Evolutionary conservation across 2,888 invertebrate species (phyloP), one percentile per base, ranked within the genome.

Genomic region (Steinernema carpocapsae): DNA sequence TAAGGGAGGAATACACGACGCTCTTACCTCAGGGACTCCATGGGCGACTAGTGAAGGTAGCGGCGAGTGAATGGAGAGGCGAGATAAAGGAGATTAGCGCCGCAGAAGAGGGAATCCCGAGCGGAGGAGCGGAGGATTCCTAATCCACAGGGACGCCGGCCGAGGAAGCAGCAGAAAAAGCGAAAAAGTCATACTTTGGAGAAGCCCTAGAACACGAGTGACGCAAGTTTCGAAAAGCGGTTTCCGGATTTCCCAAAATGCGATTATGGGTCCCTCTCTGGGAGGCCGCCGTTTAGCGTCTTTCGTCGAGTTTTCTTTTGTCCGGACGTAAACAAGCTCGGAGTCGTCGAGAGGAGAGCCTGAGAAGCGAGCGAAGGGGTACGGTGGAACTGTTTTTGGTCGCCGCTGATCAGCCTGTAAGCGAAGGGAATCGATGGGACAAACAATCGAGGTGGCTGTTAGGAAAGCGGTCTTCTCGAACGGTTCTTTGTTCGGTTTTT

Each of bases 21-120:
- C 56, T 7, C 56, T 56, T 56, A 56, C 56, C 56, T 56, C 10
- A 56, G 56, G 24, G 56, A 22, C 26, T 56, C 56, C 56, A 56
- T 56, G 24, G 26, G 12, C 56, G 56, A 56, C 26, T 56, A 26
- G 10, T 12, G 43, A 43, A 43, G 43, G 43, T 43, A 7, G 43
- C 43, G 43, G 43, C 26, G 26, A 4, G n/a, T 48, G n/a, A 48
- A 43, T 43, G 7, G 48, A 48, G 48, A 19, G 14, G 51, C 12
- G 43, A 43, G 43, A 7, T 7, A 43, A 14, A 14, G 14, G 14
- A 43, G 43, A 43, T 43, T 43, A 43, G 43, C 56, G 56, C n/a
- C 56, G 56, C 56, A 12, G 48, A 48, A n/a, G 17, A 48, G 48
- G n/a, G 48, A 48, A 48, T 48, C 48, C 48, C 19, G 3, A 17